Percentiles rank a stretch among this genome's conserved stretches.
Conservation (phyloP, 1,140 invertebrate genomes). For the Leptopilina clavipes region DNA sequence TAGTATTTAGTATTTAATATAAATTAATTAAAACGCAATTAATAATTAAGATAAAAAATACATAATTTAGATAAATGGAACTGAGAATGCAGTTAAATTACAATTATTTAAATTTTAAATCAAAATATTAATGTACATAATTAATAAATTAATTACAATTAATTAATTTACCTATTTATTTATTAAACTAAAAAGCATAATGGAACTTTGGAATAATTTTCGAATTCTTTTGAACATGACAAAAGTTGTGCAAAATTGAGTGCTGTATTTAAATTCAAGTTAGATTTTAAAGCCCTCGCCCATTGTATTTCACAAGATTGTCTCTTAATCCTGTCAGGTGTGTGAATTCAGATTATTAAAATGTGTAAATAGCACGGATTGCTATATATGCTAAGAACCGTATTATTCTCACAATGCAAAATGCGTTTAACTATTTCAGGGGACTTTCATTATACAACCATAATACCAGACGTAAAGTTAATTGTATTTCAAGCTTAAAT, state of each 20-base stretch:
- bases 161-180: too few species aligned
- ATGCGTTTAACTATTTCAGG: neutral
- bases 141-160: too few species aligned
- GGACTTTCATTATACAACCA: neutral
- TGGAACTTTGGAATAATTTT: neutral
- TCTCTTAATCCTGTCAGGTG: constrained; percentile 13
- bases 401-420: constrained; percentile 1
- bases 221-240: neutral
- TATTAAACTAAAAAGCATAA: too few species aligned
- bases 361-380: neutral
- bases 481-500: constrained; percentile 6
- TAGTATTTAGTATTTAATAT: too few species aligned
- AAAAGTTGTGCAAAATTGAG: neutral
- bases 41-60: too few species aligned
- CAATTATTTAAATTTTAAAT: too few species aligned
- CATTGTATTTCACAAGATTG: neutral
- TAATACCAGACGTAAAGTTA: neutral
- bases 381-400: constrained; percentile 1
- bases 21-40: too few species aligned
- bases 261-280: neutral
- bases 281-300: neutral
- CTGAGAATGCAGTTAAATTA: too few species aligned
- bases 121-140: too few species aligned
- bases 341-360: constrained; percentile 7
- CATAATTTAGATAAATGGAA: too few species aligned